Evolutionary conservation across 2,888 invertebrate species (phyloP).

Genomic region (Coleophora deauratella): DNA sequence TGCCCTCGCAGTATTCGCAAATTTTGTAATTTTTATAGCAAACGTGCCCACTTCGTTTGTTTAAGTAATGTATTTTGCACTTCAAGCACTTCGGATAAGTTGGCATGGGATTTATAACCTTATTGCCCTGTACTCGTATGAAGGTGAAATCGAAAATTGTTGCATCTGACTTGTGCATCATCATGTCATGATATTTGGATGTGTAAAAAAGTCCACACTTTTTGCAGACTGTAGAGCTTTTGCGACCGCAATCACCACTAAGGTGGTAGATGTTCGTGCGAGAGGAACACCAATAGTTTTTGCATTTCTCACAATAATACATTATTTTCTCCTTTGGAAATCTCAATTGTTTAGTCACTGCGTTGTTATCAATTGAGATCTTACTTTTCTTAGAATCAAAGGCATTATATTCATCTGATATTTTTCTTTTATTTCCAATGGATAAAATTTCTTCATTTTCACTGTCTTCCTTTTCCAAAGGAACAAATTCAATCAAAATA

Average conservation of each 20-base stretch:
- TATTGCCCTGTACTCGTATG: conserved; percentile 13
- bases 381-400: not conserved
- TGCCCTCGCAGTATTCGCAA: conserved; percentile 27
- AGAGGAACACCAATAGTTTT: conserved; percentile 2
- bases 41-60: conserved; percentile 16
- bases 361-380: too few relatives aligned
- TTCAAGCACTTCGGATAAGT: conserved; percentile 21
- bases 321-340: not conserved
- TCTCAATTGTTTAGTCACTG: too few relatives aligned
- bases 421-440: not conserved
- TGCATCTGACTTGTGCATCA: conserved; percentile 16
- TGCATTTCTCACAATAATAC: conserved; percentile 20
- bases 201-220: conserved; percentile 29
- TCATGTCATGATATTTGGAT: conserved; percentile 10
- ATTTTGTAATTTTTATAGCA: conserved; percentile 19
- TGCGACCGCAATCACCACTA: not conserved
- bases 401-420: not conserved
- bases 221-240: conserved; percentile 20
- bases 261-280: not conserved
- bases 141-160: conserved; percentile 26
- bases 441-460: not conserved
- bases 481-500: conserved; percentile 3
- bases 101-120: conserved; percentile 22
- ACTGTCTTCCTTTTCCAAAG: not conserved
- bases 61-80: conserved; percentile 29